phyloP scores from a whole-genome alignment of 2,888 invertebrate species.

The Metalampra italica region DNA sequence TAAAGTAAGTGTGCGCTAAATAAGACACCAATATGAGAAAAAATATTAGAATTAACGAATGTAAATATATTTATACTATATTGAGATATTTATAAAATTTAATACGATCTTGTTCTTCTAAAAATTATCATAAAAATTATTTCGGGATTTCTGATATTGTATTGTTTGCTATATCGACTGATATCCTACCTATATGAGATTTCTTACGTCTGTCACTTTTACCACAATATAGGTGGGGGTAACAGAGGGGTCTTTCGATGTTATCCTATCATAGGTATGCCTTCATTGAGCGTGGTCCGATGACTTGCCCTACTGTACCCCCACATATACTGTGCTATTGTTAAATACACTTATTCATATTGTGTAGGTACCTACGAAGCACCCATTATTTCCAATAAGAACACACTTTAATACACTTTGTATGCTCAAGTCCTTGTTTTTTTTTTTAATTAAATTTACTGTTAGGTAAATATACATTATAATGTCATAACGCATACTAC shows the following conservation, averaged over 20 bases:
- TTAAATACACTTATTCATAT: slow-evolving; percentile 40
- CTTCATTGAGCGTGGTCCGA: neutral
- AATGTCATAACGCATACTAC: neutral
- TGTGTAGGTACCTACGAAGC: slow-evolving; percentile 51
- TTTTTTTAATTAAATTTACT: slow-evolving; percentile 13
- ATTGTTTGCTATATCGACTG: slow-evolving; percentile 56
- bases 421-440: slow-evolving; percentile 24
- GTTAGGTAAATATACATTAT: neutral
- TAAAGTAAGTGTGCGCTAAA: slow-evolving; percentile 69
- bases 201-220: slow-evolving; percentile 41
- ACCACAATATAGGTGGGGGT: neutral
- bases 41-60: slow-evolving; percentile 66
- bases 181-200: slow-evolving; percentile 40
- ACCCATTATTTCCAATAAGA: slow-evolving; percentile 44
- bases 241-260: neutral
- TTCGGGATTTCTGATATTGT: slow-evolving; percentile 50
- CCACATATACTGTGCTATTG: slow-evolving; percentile 31
- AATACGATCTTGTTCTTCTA: slow-evolving; percentile 76
- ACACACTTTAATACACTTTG: slow-evolving; percentile 30
- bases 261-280: neutral
- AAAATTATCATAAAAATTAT: slow-evolving; percentile 60
- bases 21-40: slow-evolving; percentile 76
- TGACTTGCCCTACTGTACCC: neutral
- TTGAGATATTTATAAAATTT: slow-evolving; percentile 77
- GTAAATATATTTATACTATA: slow-evolving; percentile 78